Conservation (phyloP, 2,113 vertebrate genomes). For the Pedetes capensis region DNA sequence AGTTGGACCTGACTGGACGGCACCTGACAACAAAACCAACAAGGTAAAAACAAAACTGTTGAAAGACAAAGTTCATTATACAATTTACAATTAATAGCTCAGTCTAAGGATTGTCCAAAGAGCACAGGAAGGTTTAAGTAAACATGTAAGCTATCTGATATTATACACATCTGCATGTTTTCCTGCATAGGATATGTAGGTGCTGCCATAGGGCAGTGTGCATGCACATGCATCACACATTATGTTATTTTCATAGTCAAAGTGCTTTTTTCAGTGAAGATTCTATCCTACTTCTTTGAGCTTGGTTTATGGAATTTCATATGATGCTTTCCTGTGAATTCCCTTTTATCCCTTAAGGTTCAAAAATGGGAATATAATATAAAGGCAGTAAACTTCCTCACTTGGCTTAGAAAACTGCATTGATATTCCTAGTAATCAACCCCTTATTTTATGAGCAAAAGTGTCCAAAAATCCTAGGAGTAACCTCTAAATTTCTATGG, state of each 20-base stretch:
- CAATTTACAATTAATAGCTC: slow-evolving; percentile 57
- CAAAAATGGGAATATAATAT: not conserved
- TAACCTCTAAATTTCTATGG: not conserved
- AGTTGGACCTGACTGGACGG: no score
- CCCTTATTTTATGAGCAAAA: not conserved
- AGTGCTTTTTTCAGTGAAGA: not conserved
- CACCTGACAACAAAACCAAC: slow-evolving; percentile 69
- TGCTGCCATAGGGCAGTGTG: not conserved
- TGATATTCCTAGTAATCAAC: not conserved
- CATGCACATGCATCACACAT: not conserved
- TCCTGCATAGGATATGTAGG: not conserved
- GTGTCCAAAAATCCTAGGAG: not conserved
- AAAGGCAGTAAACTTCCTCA: slow-evolving; percentile 12
- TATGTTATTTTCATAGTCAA: not conserved
- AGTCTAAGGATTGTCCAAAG: slow-evolving; percentile 57
- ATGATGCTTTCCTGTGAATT: not conserved
- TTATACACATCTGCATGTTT: not conserved
- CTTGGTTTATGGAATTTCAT: not conserved
- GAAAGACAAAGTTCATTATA: slow-evolving; percentile 73
- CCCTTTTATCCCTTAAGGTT: not conserved
- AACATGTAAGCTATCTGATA: not conserved
- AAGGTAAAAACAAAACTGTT: slow-evolving; percentile 77
- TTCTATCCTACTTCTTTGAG: slow-evolving; percentile 8
- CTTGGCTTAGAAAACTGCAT: slow-evolving; percentile 30
- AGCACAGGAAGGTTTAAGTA: slow-evolving; percentile 18